phyloP scores from a whole-genome alignment of 2,113 vertebrate genomes.

The Saimiri boliviensis region DNA sequence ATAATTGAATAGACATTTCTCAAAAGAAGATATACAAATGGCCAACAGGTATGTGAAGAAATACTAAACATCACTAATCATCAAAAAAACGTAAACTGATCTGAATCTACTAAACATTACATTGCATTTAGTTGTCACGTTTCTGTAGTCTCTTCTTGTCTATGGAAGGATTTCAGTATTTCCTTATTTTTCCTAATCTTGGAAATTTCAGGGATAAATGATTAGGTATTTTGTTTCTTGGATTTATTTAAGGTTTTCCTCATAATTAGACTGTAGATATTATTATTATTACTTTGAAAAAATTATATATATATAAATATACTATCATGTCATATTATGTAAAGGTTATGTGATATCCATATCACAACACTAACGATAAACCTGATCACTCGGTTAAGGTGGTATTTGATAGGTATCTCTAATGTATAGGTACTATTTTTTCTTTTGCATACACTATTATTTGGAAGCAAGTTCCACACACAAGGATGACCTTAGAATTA shows the following conservation, averaged over 20 bases:
- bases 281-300: neutral
- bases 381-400: neutral
- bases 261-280: neutral
- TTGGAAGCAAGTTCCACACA: neutral
- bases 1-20: neutral
- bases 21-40: neutral
- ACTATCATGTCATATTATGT: neutral
- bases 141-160: neutral
- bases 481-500: neutral
- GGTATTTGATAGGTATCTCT: neutral
- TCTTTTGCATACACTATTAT: neutral
- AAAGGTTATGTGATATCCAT: neutral
- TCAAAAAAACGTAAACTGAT: neutral
- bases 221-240: neutral
- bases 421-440: neutral
- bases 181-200: neutral
- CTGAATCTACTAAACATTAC: neutral
- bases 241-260: neutral
- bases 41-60: neutral
- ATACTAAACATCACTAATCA: neutral
- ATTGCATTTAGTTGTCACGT: neutral
- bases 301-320: neutral
- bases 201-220: neutral
- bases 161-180: neutral
- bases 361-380: neutral